These are phyloP conservation scores for Pachycephala philippinensis DNA, from an alignment of 2,113 vertebrate genomes.

Conservation along the genomic window DNA sequence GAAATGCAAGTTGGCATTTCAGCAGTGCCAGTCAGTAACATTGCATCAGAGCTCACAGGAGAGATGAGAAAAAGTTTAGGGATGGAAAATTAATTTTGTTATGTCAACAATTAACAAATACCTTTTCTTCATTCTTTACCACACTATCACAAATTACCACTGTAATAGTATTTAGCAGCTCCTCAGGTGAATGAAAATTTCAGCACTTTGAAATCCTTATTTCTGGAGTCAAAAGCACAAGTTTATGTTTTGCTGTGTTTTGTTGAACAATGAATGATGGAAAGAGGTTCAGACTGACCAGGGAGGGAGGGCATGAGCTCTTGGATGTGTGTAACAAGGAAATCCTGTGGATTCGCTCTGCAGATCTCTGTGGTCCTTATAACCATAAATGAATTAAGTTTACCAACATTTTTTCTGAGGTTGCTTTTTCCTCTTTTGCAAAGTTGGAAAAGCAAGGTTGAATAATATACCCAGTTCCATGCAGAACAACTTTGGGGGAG, in stretches of 20 bases:
- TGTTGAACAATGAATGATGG: neutral
- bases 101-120: constrained; percentile 66
- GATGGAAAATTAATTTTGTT: constrained; percentile 73
- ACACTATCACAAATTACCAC: neutral
- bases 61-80: constrained; percentile 36
- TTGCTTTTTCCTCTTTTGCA: neutral
- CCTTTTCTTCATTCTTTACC: constrained; percentile 24
- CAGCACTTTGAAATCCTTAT: neutral
- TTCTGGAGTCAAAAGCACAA: neutral
- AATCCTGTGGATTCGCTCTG: neutral
- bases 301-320: neutral
- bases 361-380: neutral
- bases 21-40: constrained; percentile 65
- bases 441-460: neutral
- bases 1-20: constrained; percentile 80
- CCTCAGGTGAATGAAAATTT: neutral
- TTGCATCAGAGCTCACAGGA: constrained; percentile 51
- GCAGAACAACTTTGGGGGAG: neutral
- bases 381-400: neutral
- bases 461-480: neutral
- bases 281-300: neutral
- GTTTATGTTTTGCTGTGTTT: neutral
- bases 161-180: constrained; percentile 17
- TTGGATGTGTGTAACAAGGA: neutral
- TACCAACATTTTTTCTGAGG: neutral